These are phyloP conservation scores for Nothocercus nigrocapillus DNA, from an alignment of 2,113 vertebrate species.

Conservation along the genomic window DNA sequence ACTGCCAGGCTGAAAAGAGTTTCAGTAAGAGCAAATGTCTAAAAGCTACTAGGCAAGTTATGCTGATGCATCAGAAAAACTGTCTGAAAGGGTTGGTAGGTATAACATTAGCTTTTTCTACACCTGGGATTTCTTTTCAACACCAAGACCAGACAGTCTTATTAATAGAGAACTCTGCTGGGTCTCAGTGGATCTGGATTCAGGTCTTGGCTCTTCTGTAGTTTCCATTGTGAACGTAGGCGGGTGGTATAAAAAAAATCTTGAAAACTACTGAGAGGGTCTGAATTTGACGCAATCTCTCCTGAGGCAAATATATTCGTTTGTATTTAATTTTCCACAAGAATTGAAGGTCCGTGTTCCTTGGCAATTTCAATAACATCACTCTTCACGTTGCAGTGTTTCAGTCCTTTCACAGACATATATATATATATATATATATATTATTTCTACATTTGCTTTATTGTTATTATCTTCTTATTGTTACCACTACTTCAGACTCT, in stretches of 20 bases:
- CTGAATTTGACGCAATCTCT: neutral
- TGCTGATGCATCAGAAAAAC: neutral
- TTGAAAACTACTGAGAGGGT: neutral
- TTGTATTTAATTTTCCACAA: slow-evolving; percentile 1
- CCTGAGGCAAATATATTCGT: neutral
- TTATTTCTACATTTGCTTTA: neutral
- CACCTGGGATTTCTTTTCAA: neutral
- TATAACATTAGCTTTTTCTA: neutral
- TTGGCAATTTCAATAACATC: neutral
- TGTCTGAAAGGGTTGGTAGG: neutral
- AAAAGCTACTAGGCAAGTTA: neutral
- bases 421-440: too few species aligned
- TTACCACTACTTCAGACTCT: neutral
- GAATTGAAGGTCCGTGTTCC: neutral
- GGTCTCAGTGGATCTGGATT: neutral
- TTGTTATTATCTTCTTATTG: neutral
- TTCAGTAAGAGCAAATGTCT: neutral
- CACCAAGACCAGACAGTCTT: neutral
- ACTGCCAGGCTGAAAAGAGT: neutral
- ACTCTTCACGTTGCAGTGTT: neutral
- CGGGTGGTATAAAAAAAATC: neutral
- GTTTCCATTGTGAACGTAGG: neutral
- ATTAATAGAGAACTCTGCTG: neutral
- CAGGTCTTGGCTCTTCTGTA: neutral
- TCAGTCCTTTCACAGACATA: neutral